These are phyloP conservation scores for Parnassius apollo DNA, from an alignment of 2,888 invertebrate species.

Conservation along the genomic window DNA sequence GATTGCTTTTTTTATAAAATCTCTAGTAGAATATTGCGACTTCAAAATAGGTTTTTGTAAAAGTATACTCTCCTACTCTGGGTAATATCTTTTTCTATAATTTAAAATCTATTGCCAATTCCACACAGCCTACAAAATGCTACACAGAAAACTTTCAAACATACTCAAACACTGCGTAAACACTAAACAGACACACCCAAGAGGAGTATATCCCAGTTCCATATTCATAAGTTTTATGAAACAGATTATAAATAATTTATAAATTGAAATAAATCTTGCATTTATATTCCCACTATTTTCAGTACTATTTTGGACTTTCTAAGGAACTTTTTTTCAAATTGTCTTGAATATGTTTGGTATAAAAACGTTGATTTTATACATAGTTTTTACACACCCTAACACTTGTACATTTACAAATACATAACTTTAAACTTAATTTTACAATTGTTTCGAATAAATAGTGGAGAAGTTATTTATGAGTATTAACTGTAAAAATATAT, in stretches of 20 bases:
- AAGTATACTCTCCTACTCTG: neutral
- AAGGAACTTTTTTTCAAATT: conserved; percentile 18
- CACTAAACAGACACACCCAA: neutral
- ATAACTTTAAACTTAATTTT: too few relatives aligned
- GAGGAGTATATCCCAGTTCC: neutral
- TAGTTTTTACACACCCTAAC: too few relatives aligned
- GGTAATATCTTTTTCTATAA: neutral
- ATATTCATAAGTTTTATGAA: neutral
- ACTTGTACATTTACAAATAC: too few relatives aligned
- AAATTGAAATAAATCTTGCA: conserved; percentile 2
- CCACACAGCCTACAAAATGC: conserved; percentile 18
- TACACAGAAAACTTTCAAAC: conserved; percentile 5
- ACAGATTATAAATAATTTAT: neutral
- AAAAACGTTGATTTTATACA: too few relatives aligned
- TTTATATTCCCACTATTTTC: neutral
- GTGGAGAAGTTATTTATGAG: too few relatives aligned
- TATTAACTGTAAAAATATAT: too few relatives aligned
- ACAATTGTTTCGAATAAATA: too few relatives aligned
- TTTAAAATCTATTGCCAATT: conserved; percentile 8
- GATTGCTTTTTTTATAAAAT: neutral
- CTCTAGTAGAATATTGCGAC: neutral
- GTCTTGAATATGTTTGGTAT: neutral
- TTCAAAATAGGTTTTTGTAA: too few relatives aligned
- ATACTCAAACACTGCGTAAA: neutral
- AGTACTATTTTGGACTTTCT: conserved; percentile 16